Evolutionary conservation across 2,797 vertebrate genomes (phyloP), one percentile per base, ranked within the genome.

Genomic region (Chaetodon trifasciatus): DNA sequence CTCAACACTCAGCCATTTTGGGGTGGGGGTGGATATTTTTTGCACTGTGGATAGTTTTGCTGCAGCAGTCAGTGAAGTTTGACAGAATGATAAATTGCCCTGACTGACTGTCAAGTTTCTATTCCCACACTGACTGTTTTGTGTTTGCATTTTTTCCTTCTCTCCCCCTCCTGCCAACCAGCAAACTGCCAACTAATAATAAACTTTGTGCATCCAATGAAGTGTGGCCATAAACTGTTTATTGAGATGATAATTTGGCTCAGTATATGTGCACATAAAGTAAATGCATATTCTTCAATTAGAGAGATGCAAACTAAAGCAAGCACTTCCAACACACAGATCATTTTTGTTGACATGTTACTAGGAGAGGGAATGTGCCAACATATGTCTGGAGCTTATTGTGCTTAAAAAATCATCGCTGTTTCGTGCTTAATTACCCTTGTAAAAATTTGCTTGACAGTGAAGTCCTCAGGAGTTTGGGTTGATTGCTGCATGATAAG

Each of bases 21-120:
- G 50, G 60, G 13, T 32, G 61, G 55, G 49, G 42, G 52, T 9
- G 46, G 66, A 50, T 52, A 63, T 87, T 85, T 83, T 90, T 87
- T 72, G 40, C 87, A 74, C 67, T 76, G 74, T 86, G 82, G 89
- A 89, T 92, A 86, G 91, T 84, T 94, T 83, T 90, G 84, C 91
- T 90, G 89, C 87, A 82, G 89, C 90, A 92, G 83, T 89, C 92
- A 91, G 89, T 94, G 92, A 91, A 91, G 91, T 94, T 93, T 95
- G 93, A 95, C 92, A 95, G 90, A 84, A 93, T 93, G 92, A 94
- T 95, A 92, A 93, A 94, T 95, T 94, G 86, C 92, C 84, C 84
- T 86, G 91, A 95, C 90, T 91, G 88, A 92, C 91, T 94, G 94
- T 93, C 92, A 94, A 88, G 85, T 89, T 94, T 69, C 62, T 88